Evolutionary conservation across 2,113 vertebrate species (phyloP).

Genomic region (Pedionomus torquatus): DNA sequence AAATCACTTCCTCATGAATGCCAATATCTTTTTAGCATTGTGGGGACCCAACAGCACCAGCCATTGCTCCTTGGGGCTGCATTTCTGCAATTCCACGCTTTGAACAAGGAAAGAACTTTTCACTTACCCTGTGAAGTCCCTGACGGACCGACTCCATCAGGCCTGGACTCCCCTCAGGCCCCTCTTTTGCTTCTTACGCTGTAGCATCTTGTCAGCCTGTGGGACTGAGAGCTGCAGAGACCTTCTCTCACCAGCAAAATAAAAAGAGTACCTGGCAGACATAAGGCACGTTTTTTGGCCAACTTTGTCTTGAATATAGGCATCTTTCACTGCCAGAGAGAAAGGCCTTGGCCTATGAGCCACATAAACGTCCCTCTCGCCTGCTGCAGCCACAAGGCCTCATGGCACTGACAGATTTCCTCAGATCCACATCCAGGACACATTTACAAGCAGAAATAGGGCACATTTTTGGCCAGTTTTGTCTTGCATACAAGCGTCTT

Average conservation of each 20-base stretch:
- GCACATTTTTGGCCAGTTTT: not conserved
- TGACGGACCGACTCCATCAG: not conserved
- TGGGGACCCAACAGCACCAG: fast-evolving
- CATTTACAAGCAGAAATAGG: no score
- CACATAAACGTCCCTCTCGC: not conserved
- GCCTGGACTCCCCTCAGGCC: not conserved
- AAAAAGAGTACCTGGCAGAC: not conserved
- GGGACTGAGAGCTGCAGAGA: not conserved
- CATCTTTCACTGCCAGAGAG: not conserved
- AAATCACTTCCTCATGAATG: not conserved
- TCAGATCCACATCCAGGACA: not conserved
- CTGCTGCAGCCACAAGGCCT: not conserved
- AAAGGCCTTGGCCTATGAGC: not conserved
- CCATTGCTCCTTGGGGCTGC: not conserved
- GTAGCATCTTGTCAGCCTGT: not conserved
- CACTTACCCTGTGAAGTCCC: not conserved
- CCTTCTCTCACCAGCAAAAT: not conserved
- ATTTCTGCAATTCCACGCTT: not conserved
- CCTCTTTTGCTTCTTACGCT: not conserved
- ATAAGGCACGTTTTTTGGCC: fast-evolving
- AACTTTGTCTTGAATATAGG: not conserved
- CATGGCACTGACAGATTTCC: not conserved
- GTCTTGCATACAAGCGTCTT: not conserved
- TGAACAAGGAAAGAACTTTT: not conserved
- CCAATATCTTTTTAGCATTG: not conserved